phyloP scores from a whole-genome alignment of 2,888 invertebrate genomes.

The Anarsia innoxiella region DNA sequence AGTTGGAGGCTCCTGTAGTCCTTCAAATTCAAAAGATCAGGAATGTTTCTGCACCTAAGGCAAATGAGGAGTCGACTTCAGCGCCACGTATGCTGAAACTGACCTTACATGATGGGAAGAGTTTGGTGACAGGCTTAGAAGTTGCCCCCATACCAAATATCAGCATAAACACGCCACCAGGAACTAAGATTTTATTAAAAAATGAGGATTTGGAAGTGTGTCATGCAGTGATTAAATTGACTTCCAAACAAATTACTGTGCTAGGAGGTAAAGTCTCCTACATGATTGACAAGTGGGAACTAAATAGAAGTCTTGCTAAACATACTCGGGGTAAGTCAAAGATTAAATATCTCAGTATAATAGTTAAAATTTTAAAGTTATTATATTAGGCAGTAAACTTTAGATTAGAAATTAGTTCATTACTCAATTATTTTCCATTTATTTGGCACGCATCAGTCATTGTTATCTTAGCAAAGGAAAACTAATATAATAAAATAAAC shows the following conservation, averaged over 20 bases:
- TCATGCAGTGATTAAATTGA: slow-evolving; percentile 84
- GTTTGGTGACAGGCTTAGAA: slow-evolving; percentile 85
- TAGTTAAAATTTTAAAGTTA: no score
- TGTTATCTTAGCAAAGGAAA: no score
- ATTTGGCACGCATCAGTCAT: no score
- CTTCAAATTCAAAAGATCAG: slow-evolving; percentile 92
- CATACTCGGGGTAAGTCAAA: slow-evolving; percentile 71
- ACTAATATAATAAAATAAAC: no score
- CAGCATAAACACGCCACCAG: slow-evolving; percentile 90
- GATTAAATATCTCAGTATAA: not conserved
- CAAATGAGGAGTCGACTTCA: slow-evolving; percentile 87
- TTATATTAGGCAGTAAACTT: no score
- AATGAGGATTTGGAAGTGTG: slow-evolving; percentile 72
- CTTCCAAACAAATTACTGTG: slow-evolving; percentile 78
- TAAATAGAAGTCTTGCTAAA: slow-evolving; percentile 78
- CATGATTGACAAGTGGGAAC: slow-evolving; percentile 92
- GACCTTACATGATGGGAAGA: slow-evolving; percentile 89
- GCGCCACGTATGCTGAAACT: slow-evolving; percentile 91
- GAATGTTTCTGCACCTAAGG: slow-evolving; percentile 93
- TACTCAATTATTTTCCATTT: no score
- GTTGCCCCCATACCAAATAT: slow-evolving; percentile 80
- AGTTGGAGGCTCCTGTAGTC: slow-evolving; percentile 77
- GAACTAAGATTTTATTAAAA: slow-evolving; percentile 82
- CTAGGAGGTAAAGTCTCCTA: slow-evolving; percentile 90
- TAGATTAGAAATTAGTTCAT: no score